Evolutionary conservation across 1,140 invertebrate genomes (phyloP).

Genomic region (Onthophagus taurus): DNA sequence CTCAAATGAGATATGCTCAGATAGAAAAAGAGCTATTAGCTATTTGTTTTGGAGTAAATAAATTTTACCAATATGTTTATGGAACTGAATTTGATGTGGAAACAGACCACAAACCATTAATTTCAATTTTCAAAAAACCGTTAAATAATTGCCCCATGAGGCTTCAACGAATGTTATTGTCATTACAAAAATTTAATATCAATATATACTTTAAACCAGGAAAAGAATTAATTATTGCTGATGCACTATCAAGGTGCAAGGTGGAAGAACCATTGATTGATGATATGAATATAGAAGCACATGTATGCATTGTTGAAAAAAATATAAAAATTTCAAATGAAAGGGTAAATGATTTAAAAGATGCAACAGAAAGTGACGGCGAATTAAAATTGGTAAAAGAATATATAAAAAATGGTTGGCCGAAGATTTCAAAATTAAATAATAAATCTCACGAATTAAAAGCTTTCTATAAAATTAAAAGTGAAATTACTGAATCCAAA

Average conservation of each 20-base stretch:
- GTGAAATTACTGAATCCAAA: no score
- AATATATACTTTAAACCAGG: slow-evolving; percentile 20
- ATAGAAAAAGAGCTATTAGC: slow-evolving; percentile 38
- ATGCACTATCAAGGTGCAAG: slow-evolving; percentile 27
- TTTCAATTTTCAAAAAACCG: slow-evolving; percentile 21
- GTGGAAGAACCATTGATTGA: not conserved
- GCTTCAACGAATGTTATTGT: slow-evolving; percentile 20
- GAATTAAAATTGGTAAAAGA: no score
- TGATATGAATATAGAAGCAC: no score
- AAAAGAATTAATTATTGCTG: slow-evolving; percentile 27
- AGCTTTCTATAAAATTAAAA: no score
- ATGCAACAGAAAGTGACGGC: no score
- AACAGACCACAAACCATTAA: slow-evolving; percentile 25
- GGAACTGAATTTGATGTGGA: slow-evolving; percentile 16
- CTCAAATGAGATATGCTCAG: slow-evolving; percentile 33
- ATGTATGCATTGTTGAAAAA: no score
- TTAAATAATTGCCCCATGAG: slow-evolving; percentile 16
- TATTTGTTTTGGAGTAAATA: slow-evolving; percentile 16
- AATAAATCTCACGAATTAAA: no score
- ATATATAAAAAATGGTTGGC: no score
- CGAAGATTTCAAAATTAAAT: no score
- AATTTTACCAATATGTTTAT: slow-evolving; percentile 22
- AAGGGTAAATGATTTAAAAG: no score
- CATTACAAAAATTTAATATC: slow-evolving; percentile 21
- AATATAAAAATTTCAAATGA: no score